phyloP scores from a whole-genome alignment of 2,113 vertebrate genomes.

The Neolamprologus kungweensis region DNA sequence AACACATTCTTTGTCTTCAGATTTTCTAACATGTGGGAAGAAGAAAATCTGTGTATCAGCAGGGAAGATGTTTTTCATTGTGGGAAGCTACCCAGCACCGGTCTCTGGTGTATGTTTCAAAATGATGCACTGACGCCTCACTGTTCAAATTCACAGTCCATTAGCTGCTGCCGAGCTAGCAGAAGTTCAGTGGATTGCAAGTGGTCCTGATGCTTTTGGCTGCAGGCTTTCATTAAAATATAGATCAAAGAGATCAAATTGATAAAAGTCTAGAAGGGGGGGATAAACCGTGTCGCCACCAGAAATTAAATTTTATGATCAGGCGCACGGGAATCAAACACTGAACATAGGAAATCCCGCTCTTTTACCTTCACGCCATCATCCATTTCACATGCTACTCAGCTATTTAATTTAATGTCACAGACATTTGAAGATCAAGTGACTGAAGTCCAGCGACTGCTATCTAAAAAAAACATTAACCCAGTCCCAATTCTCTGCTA shows the following conservation, averaged over 20 bases:
- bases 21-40: background rate
- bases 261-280: slow-evolving; percentile 30
- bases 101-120: background rate
- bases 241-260: slow-evolving; percentile 53
- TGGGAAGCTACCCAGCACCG: background rate
- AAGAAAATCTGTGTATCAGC: background rate
- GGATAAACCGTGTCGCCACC: slow-evolving; percentile 9
- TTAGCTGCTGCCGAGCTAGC: slow-evolving; percentile 1
- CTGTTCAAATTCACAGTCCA: slow-evolving; percentile 3
- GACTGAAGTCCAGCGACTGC: background rate
- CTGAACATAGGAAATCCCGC: slow-evolving; percentile 28
- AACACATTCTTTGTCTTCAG: background rate
- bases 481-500: background rate
- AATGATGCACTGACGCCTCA: slow-evolving; percentile 10
- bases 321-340: slow-evolving; percentile 28
- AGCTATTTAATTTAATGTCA: slow-evolving; percentile 24
- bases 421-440: slow-evolving; percentile 4
- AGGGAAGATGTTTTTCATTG: background rate
- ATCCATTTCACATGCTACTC: background rate
- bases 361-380: background rate
- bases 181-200: slow-evolving; percentile 27
- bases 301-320: slow-evolving; percentile 40
- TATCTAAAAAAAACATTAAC: background rate
- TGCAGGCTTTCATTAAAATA: slow-evolving; percentile 38
- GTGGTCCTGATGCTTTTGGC: slow-evolving; percentile 29